Percentiles rank a stretch among this genome's conserved stretches.
Conservation (phyloP, 2,797 vertebrate species). For the Steatocranus sp. region DNA sequence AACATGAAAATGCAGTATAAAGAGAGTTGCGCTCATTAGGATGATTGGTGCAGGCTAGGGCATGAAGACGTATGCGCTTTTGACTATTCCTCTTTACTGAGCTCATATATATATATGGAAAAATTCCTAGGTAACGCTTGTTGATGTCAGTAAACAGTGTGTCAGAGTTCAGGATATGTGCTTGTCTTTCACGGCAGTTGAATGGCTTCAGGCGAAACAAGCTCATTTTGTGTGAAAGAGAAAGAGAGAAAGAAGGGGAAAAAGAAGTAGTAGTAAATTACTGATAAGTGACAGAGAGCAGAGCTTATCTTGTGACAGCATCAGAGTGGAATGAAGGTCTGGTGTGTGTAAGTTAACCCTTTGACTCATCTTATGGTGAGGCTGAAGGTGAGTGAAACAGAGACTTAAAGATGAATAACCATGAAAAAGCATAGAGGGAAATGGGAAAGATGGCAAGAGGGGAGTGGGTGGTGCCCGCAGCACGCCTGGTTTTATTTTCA, state of each 20-base stretch:
- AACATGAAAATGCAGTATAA: slow-evolving; percentile 42
- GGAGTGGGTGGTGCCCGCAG: slow-evolving; percentile 30
- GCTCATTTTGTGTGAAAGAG: slow-evolving; percentile 56
- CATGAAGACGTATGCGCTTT: slow-evolving; percentile 16
- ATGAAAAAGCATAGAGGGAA: slow-evolving; percentile 11
- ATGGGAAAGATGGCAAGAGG: slow-evolving; percentile 16
- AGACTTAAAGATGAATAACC: slow-evolving; percentile 20
- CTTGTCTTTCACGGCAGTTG: slow-evolving; percentile 41
- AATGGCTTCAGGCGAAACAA: slow-evolving; percentile 60
- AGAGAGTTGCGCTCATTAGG: slow-evolving; percentile 26
- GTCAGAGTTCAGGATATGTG: slow-evolving; percentile 33
- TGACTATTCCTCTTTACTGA: not conserved
- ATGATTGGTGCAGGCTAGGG: slow-evolving; percentile 43
- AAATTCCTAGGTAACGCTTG: slow-evolving; percentile 47
- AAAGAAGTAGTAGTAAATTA: slow-evolving; percentile 71
- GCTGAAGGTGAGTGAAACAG: slow-evolving; percentile 47
- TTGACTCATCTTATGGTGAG: slow-evolving; percentile 74
- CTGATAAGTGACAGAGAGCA: slow-evolving; percentile 71
- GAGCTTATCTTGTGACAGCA: slow-evolving; percentile 73
- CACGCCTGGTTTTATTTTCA: slow-evolving; percentile 65
- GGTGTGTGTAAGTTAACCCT: slow-evolving; percentile 71
- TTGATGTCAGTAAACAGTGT: slow-evolving; percentile 50
- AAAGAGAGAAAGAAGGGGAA: slow-evolving; percentile 29
- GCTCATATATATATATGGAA: slow-evolving; percentile 35
- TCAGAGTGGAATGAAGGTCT: slow-evolving; percentile 77